A percentile compares a stretch with the other conserved stretches of the same genome.
phyloP scores from a whole-genome alignment of 2,113 vertebrate genomes.

The Sylvia atricapilla region DNA sequence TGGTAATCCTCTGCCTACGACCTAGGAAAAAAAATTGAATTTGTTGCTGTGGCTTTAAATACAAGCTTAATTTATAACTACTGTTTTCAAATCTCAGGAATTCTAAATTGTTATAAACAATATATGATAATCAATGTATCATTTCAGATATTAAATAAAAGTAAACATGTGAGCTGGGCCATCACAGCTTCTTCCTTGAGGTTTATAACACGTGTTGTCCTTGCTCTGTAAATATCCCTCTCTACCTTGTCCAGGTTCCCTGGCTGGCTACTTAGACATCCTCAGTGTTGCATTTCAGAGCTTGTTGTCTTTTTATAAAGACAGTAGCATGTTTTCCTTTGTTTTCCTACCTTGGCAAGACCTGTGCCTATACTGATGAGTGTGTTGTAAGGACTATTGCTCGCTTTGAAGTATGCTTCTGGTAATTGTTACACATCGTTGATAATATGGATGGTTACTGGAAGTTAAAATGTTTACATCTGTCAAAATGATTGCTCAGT shows the following conservation, averaged over 20 bases:
- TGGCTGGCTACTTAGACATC: not conserved
- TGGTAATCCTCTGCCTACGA: not conserved
- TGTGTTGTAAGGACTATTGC: not conserved
- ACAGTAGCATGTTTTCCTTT: not conserved
- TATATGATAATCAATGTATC: not conserved
- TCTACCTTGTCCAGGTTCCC: not conserved
- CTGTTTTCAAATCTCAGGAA: not conserved
- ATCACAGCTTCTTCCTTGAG: not conserved
- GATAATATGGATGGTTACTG: not conserved
- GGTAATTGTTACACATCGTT: not conserved
- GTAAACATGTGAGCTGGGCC: accelerated
- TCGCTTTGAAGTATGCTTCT: not conserved
- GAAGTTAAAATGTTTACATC: not conserved
- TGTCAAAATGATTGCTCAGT: not conserved
- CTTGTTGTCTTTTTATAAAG: not conserved
- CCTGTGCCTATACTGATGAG: not conserved
- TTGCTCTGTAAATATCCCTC: not conserved
- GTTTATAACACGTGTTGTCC: accelerated
- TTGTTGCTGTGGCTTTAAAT: not conserved
- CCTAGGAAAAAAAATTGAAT: not conserved
- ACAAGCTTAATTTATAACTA: not conserved
- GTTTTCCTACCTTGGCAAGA: not conserved
- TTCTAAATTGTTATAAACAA: not conserved
- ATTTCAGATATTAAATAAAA: not conserved
- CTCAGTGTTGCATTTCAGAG: not conserved